Evolutionary conservation across 2,797 vertebrate species (phyloP).

Genomic region (Megalops cyprinoides): DNA sequence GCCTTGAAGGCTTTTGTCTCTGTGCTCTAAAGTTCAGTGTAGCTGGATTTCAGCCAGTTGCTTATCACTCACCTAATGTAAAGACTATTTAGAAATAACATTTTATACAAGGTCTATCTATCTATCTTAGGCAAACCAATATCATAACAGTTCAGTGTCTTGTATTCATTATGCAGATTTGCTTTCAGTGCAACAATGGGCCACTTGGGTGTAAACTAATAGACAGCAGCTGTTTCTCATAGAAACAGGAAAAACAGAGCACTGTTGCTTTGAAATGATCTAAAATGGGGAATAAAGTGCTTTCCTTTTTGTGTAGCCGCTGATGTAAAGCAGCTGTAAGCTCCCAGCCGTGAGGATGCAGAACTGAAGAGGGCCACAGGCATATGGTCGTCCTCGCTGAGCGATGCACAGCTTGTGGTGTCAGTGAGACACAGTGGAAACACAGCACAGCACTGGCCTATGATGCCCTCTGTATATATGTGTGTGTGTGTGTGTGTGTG

Average conservation of each 20-base stretch:
- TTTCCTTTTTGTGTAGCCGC: constrained; percentile 36
- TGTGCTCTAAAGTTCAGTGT: constrained; percentile 7
- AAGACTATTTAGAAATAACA: constrained; percentile 7
- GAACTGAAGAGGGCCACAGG: background rate
- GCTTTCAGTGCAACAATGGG: constrained; percentile 14
- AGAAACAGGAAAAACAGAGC: constrained; percentile 17
- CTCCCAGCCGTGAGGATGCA: background rate
- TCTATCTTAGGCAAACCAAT: constrained; percentile 1
- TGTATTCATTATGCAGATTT: constrained; percentile 27
- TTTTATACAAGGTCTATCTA: background rate
- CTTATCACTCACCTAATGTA: background rate
- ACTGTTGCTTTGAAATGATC: constrained; percentile 23
- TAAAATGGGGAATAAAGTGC: constrained; percentile 20
- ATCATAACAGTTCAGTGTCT: background rate
- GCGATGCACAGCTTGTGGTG: background rate
- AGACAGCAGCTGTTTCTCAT: constrained; percentile 35
- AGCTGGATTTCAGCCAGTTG: background rate
- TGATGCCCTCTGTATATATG: background rate
- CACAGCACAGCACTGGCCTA: background rate
- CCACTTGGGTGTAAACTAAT: constrained; percentile 30
- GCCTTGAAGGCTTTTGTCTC: constrained; percentile 9
- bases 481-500: too few relatives aligned
- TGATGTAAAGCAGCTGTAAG: constrained; percentile 33
- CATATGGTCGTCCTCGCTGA: background rate
- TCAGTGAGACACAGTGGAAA: background rate